Evolutionary conservation across 2,797 vertebrate species (phyloP).

Genomic region (Cetoscarus ocellatus): DNA sequence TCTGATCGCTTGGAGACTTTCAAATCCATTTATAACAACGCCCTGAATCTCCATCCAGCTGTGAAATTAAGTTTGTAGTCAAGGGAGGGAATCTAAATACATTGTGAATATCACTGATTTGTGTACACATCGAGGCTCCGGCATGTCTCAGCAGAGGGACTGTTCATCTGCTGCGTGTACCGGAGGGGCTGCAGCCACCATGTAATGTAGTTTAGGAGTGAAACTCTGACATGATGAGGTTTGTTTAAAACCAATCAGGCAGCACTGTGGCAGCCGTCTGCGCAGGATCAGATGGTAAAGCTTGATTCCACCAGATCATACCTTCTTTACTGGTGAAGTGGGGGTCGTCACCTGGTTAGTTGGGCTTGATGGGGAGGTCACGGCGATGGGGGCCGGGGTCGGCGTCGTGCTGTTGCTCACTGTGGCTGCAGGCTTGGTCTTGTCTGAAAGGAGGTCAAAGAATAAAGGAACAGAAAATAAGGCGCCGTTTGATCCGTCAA

Average conservation of each 20-base stretch:
- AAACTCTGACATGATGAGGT: neutral
- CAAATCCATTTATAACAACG: slow-evolving; percentile 22
- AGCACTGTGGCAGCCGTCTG: neutral
- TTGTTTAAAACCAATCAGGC: slow-evolving; percentile 2
- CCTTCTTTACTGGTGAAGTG: slow-evolving; percentile 95
- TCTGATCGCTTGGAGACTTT: slow-evolving; percentile 10
- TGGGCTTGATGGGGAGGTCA: slow-evolving; percentile 86
- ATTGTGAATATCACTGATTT: slow-evolving; percentile 22
- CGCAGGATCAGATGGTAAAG: neutral
- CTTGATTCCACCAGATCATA: slow-evolving; percentile 71
- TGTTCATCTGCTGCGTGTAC: neutral
- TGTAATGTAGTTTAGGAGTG: neutral
- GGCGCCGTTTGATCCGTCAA: no score
- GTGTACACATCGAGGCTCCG: slow-evolving; percentile 9
- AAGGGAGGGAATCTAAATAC: slow-evolving; percentile 14
- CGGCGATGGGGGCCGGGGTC: slow-evolving; percentile 79
- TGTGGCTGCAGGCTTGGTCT: slow-evolving; percentile 88
- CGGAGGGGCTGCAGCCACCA: neutral
- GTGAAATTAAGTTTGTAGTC: slow-evolving; percentile 44
- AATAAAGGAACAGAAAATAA: neutral
- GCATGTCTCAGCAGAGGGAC: neutral
- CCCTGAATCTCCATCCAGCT: slow-evolving; percentile 16
- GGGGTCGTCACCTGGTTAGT: slow-evolving; percentile 92
- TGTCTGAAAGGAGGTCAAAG: slow-evolving; percentile 82
- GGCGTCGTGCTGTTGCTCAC: slow-evolving; percentile 87